Percentiles rank a stretch among this genome's conserved stretches.
phyloP scores from a whole-genome alignment of 2,888 invertebrate species.

The Zaprionus bogoriensis region DNA sequence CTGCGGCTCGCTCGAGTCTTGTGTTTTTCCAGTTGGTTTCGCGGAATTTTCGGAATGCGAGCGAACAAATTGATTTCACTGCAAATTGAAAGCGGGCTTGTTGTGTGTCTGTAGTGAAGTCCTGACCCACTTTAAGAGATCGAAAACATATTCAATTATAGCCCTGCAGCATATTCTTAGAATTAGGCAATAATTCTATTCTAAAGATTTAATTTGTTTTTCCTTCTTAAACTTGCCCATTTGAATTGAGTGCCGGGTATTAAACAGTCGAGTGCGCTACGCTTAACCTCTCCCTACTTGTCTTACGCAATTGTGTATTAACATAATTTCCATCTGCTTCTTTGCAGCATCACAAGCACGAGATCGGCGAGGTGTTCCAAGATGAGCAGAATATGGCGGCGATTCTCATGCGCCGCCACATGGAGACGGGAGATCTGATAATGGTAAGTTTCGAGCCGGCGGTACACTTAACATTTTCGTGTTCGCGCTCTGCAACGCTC shows the following conservation, averaged over 20 bases:
- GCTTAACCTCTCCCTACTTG: no score
- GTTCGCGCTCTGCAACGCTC: neutral
- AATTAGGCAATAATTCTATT: no score
- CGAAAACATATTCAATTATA: no score
- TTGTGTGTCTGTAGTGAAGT: neutral
- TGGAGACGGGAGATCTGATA: conserved; percentile 89
- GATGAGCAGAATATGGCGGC: conserved; percentile 94
- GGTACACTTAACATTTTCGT: neutral
- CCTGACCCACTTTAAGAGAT: neutral
- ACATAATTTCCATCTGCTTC: neutral
- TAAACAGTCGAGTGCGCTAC: no score
- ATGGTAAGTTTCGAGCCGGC: conserved; percentile 88
- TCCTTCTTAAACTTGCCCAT: no score
- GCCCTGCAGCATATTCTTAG: no score
- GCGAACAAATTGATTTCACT: conserved; percentile 40
- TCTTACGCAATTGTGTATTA: neutral
- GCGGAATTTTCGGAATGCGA: conserved; percentile 58
- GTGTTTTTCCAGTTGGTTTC: conserved; percentile 30
- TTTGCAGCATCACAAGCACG: conserved; percentile 78
- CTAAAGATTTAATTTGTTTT: no score
- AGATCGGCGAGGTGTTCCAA: conserved; percentile 93
- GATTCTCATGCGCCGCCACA: conserved; percentile 91
- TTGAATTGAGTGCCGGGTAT: no score
- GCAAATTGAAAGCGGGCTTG: conserved; percentile 23
- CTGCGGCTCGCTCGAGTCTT: conserved; percentile 9